A percentile compares a stretch with the other conserved stretches of the same genome.
These are phyloP conservation scores for Euwallacea fornicatus DNA, from an alignment of 1,140 invertebrate genomes.

Conservation along the genomic window DNA sequence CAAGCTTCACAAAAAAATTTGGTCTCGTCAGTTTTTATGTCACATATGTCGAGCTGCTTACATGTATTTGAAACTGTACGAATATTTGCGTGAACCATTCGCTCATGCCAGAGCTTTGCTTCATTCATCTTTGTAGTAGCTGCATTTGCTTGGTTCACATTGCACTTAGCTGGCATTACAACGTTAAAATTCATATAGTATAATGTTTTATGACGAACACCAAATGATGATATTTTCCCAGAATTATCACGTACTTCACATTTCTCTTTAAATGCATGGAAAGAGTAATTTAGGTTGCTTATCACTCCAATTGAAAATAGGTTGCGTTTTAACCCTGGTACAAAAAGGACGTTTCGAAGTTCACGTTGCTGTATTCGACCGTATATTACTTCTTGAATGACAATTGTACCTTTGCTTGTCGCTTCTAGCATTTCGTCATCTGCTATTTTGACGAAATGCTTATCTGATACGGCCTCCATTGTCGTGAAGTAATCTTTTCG, in stretches of 20 bases:
- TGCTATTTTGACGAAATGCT: constrained; percentile 9
- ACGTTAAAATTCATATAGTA: constrained; percentile 6
- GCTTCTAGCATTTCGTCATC: not conserved
- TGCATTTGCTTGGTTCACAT: constrained; percentile 8
- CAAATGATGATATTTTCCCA: constrained; percentile 2
- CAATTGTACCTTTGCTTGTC: constrained; percentile 11
- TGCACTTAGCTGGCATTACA: not conserved
- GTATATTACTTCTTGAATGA: not conserved
- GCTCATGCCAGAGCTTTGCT: constrained; percentile 50
- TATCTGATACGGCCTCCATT: not conserved
- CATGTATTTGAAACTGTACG: not conserved
- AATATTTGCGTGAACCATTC: constrained; percentile 53
- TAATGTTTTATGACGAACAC: not conserved
- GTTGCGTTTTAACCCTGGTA: constrained; percentile 18
- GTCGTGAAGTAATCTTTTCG: not conserved
- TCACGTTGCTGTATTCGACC: not conserved
- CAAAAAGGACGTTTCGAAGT: constrained; percentile 19
- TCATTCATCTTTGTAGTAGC: constrained; percentile 15
- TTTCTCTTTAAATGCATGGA: not conserved
- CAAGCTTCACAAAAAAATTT: constrained; percentile 19
- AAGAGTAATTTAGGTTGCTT: constrained; percentile 16
- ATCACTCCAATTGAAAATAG: constrained; percentile 20
- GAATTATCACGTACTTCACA: constrained; percentile 6
- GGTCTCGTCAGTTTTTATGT: constrained; percentile 2
- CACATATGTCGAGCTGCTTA: constrained; percentile 1